Base-by-base conservation (phyloP, 2,113 vertebrate species). In the Paratilapia polleni region DNA sequence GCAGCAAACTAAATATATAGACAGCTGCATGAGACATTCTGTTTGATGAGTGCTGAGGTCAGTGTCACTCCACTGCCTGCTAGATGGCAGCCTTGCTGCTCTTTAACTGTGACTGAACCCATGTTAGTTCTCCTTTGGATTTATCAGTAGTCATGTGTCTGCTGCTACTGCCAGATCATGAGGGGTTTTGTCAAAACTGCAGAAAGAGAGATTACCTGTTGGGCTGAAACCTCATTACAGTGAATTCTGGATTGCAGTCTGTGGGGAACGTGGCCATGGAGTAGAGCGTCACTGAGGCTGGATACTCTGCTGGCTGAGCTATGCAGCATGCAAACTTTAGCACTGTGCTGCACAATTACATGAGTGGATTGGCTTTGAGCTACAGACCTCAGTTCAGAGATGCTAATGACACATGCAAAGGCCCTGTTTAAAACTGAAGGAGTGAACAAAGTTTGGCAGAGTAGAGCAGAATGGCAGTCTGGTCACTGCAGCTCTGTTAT, bases 81-180 rank as follows among this genome's bases (percentile, higher is more conserved):
- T 77, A 76, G 84, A 47, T 86, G 87, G 84, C 77, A 82, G 79
- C 64, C 77, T 64, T 36, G 54, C 6, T 38, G 11, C 31, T 84
- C 24, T 54, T 8, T 2, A 26, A 41, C 68, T 8, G 26, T 78
- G 34, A 57, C 70, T 47, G 11, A 84, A 66, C 5, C 14, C 57
- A 68, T 58, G 57, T 1, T 13, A 60, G 54, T 41, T 64, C n/a
- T 76, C 6, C 64, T 52, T 31, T 77, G 80, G 63, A 57, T 38
- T 78, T 38, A 43, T 63, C 36, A 73, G 63, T 14, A 54, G 77
- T 88, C 77, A 70, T 76, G 81, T 36, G 83, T 84, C 52, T 85
- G 76, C 78, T 84, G 66, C 41, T 2, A 4, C 26, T 2, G 60
- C 60, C 86, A 83, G 78, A 64, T 84, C 86, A 86, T 36, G 80